Conservation (phyloP, 2,888 invertebrate genomes). For the Phorcus lineatus region DNA sequence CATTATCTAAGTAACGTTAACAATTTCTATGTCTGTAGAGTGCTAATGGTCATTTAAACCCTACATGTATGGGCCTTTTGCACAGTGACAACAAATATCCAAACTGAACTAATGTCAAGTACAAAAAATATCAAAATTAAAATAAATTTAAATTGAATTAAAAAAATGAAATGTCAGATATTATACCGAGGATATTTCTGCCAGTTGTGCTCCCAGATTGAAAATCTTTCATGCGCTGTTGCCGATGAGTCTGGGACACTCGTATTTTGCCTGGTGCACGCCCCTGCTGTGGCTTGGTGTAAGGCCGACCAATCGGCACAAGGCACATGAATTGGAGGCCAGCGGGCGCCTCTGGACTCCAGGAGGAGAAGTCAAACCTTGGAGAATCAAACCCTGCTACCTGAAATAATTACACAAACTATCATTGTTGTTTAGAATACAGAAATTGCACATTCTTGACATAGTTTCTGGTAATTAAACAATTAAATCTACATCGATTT, state of each 20-base stretch:
- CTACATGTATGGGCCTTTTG: too few species aligned
- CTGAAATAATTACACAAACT: slow-evolving; percentile 32
- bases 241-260: slow-evolving; percentile 56
- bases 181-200: slow-evolving; percentile 57
- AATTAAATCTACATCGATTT: too few species aligned
- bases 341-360: slow-evolving; percentile 59
- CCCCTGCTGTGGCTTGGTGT: slow-evolving; percentile 30
- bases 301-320: slow-evolving; percentile 41
- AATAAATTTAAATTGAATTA: too few species aligned
- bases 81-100: too few species aligned
- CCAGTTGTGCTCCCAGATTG: slow-evolving; percentile 50
- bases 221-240: slow-evolving; percentile 55
- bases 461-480: too few species aligned
- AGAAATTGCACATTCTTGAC: too few species aligned
- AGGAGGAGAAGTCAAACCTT: slow-evolving; percentile 52
- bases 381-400: slow-evolving; percentile 46
- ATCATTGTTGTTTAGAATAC: too few species aligned
- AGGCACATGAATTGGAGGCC: slow-evolving; percentile 60
- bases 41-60: too few species aligned
- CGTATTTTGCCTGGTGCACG: slow-evolving; percentile 53
- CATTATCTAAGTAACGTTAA: too few species aligned
- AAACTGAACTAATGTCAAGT: too few species aligned
- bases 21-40: too few species aligned
- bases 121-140: too few species aligned
- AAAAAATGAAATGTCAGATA: not conserved